phyloP scores from a whole-genome alignment of 2,888 invertebrate genomes.

The Punctoribates punctum region DNA sequence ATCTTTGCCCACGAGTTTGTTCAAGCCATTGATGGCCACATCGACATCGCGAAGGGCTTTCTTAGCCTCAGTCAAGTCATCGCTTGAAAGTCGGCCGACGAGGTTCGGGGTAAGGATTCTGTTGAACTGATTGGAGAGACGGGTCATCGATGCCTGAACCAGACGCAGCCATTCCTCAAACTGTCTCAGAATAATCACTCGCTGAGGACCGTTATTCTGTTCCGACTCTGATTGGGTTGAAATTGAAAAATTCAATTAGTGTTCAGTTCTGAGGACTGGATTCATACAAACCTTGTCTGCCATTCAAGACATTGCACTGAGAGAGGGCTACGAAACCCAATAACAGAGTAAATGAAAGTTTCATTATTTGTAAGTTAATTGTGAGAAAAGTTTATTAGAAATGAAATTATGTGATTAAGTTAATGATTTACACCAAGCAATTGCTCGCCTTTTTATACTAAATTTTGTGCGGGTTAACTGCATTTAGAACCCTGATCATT shows the following conservation, averaged over 20 bases:
- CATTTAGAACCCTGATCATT: conserved; percentile 59
- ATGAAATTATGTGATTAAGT: neutral
- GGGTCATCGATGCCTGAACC: neutral
- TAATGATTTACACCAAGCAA: neutral
- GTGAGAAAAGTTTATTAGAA: neutral
- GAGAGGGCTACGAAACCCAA: neutral
- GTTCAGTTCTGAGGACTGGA: neutral
- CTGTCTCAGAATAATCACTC: neutral
- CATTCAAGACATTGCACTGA: neutral
- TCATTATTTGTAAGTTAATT: neutral
- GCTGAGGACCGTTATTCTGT: neutral
- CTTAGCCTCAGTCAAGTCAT: neutral
- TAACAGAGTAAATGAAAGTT: neutral
- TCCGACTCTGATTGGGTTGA: neutral
- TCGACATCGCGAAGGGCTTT: neutral
- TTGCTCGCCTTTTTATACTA: neutral
- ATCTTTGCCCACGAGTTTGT: neutral
- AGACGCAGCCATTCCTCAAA: conserved; percentile 14
- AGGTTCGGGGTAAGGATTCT: neutral
- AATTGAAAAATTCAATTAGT: too few relatives aligned
- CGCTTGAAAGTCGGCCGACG: neutral
- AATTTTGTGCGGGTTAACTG: neutral
- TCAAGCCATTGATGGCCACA: neutral
- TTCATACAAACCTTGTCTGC: neutral
- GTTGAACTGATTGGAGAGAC: conserved; percentile 1